Conservation (phyloP, 2,113 vertebrate genomes). For the Ancistrus triradiatus region DNA sequence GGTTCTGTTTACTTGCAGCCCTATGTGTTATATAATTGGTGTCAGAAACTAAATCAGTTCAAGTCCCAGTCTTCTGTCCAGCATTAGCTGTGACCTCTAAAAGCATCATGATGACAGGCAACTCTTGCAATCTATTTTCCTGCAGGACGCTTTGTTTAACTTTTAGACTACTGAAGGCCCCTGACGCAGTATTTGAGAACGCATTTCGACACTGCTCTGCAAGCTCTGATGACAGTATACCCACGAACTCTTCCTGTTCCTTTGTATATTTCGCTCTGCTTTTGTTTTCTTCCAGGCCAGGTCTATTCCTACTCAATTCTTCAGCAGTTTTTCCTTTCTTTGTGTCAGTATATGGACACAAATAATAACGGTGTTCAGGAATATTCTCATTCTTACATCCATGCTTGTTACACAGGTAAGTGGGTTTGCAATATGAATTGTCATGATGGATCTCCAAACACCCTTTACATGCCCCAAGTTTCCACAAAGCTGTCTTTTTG, state of each 20-base stretch:
- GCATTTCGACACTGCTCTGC: too few relatives aligned
- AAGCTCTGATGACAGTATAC: too few relatives aligned
- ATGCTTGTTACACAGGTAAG: too few relatives aligned
- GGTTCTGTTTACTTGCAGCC: constrained; percentile 13
- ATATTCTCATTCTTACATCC: too few relatives aligned
- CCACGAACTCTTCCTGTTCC: too few relatives aligned
- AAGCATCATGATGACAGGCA: constrained; percentile 32
- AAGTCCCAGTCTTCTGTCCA: constrained; percentile 37
- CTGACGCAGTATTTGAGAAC: not conserved
- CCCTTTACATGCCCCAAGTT: constrained; percentile 12
- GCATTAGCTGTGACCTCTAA: constrained; percentile 38
- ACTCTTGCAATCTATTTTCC: not conserved
- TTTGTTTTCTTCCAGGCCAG: too few relatives aligned
- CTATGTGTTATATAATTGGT: constrained; percentile 28
- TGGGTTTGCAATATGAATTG: too few relatives aligned
- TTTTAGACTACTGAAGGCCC: too few relatives aligned
- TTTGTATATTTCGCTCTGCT: too few relatives aligned
- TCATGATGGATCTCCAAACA: too few relatives aligned
- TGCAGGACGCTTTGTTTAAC: too few relatives aligned
- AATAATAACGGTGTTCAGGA: constrained; percentile 10
- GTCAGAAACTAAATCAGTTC: constrained; percentile 34
- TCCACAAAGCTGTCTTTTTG: constrained; percentile 1
- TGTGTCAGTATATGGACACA: not conserved
- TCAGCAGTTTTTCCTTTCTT: not conserved
- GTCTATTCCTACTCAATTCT: not conserved